Conservation (phyloP, 2,888 invertebrate species). For the Pediacus dermestoides region DNA sequence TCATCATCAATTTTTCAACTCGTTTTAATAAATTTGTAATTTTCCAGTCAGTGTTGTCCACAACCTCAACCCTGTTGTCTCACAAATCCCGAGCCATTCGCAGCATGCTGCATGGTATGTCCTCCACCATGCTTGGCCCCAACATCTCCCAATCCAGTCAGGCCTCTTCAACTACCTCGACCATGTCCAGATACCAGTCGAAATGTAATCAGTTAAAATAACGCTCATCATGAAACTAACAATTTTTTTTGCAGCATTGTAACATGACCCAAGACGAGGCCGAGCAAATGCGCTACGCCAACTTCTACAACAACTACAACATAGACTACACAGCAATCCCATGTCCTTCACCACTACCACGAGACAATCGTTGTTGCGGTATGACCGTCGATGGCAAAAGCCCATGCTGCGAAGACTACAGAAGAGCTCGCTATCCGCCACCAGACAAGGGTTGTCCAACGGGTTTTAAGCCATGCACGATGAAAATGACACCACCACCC, state of each 20-base stretch:
- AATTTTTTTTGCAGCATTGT: slow-evolving; percentile 1
- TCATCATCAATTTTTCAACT: no score
- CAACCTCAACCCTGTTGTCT: slow-evolving; percentile 1
- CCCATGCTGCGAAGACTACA: slow-evolving; percentile 36
- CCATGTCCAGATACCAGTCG: slow-evolving; percentile 12
- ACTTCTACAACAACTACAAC: slow-evolving; percentile 46
- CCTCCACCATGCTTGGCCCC: slow-evolving; percentile 40
- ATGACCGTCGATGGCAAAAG: slow-evolving; percentile 37
- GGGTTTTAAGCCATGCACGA: slow-evolving; percentile 45
- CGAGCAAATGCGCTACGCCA: slow-evolving; percentile 33
- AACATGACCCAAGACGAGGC: slow-evolving; percentile 33
- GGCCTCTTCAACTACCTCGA: slow-evolving; percentile 38
- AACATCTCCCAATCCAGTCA: slow-evolving; percentile 39
- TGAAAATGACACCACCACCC: slow-evolving; percentile 41
- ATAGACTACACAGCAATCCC: slow-evolving; percentile 22
- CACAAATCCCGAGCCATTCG: slow-evolving; percentile 25
- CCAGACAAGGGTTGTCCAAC: slow-evolving; percentile 40
- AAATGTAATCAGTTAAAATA: slow-evolving; percentile 5
- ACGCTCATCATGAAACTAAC: neutral
- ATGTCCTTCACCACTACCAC: slow-evolving; percentile 4
- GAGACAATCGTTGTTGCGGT: slow-evolving; percentile 22
- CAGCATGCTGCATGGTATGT: slow-evolving; percentile 36
- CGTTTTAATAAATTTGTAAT: no score
- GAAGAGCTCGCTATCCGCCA: slow-evolving; percentile 13
- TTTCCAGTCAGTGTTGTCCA: no score